Conservation (phyloP, 2,888 invertebrate genomes). For the Ormyrus pomaceus region DNA sequence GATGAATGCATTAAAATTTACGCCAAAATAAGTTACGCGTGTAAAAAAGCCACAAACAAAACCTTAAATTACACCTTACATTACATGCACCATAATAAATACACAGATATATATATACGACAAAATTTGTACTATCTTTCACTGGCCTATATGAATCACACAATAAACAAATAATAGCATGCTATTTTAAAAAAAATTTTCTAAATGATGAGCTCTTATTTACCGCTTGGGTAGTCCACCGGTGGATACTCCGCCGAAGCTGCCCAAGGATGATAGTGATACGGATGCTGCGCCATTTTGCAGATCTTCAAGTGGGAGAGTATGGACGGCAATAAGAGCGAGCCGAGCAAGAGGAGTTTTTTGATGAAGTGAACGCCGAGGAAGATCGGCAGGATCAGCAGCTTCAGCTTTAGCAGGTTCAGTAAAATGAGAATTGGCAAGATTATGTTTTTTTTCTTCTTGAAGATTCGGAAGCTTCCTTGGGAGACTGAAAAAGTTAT, state of each 20-base stretch:
- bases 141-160: no score
- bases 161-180: background rate
- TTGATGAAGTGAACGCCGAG: slow-evolving; percentile 82
- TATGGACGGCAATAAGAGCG: slow-evolving; percentile 80
- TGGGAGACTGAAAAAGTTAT: slow-evolving; percentile 45
- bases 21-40: no score
- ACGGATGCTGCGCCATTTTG: slow-evolving; percentile 65
- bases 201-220: background rate
- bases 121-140: background rate
- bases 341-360: slow-evolving; percentile 80
- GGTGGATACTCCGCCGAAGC: slow-evolving; percentile 68
- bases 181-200: background rate
- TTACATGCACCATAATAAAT: no score
- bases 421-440: slow-evolving; percentile 71
- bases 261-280: slow-evolving; percentile 67
- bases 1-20: no score
- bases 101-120: background rate
- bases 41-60: no score
- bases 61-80: no score
- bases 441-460: slow-evolving; percentile 89
- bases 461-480: slow-evolving; percentile 68
- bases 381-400: slow-evolving; percentile 80
- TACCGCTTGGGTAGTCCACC: slow-evolving; percentile 70
- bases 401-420: slow-evolving; percentile 76
- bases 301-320: slow-evolving; percentile 76